Evolutionary conservation across 2,113 vertebrate genomes (phyloP).

Genomic region (Lanius ludovicianus): DNA sequence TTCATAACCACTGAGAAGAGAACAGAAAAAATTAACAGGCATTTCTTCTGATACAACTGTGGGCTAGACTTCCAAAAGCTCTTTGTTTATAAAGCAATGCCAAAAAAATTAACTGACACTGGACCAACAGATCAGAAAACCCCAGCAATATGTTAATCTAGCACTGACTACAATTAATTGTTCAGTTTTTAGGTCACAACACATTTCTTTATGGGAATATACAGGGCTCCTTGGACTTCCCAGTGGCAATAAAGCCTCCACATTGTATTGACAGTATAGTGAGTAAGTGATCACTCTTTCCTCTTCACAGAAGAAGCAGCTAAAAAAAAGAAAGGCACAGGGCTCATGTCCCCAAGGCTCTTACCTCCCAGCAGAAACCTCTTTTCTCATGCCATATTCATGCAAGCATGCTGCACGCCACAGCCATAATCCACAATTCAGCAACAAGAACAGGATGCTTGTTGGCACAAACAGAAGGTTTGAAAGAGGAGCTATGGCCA

Average conservation of each 20-base stretch:
- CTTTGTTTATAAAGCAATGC: not conserved
- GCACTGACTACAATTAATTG: not conserved
- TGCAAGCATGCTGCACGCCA: not conserved
- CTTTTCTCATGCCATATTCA: not conserved
- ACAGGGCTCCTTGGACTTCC: not conserved
- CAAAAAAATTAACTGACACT: not conserved
- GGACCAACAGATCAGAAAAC: not conserved
- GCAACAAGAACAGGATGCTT: not conserved
- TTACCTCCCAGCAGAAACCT: not conserved
- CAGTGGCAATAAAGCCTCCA: not conserved
- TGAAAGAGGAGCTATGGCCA: accelerated
- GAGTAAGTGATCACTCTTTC: not conserved
- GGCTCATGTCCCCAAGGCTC: not conserved
- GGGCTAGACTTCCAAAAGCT: not conserved
- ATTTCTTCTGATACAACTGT: not conserved
- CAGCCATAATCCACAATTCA: not conserved
- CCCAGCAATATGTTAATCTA: not conserved
- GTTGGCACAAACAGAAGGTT: not conserved
- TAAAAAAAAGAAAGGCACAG: not conserved
- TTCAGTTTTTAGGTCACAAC: not conserved
- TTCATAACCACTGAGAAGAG: not conserved
- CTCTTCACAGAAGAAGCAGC: not conserved
- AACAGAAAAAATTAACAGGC: not conserved
- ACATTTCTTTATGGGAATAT: not conserved
- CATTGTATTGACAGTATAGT: accelerated